phyloP scores from a whole-genome alignment of 2,797 vertebrate species.

The Crenichthys baileyi region DNA sequence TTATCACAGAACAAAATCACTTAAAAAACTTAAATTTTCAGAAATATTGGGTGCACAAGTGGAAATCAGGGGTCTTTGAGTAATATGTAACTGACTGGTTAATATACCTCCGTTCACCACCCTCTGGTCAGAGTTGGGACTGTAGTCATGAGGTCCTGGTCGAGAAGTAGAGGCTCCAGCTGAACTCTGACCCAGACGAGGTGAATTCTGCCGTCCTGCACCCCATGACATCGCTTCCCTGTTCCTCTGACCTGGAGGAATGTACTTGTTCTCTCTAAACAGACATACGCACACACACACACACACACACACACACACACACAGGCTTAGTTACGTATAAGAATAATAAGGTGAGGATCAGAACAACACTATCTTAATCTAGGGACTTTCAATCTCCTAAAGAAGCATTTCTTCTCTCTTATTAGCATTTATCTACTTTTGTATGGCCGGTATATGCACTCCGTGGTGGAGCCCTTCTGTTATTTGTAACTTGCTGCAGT shows the following conservation, averaged over 20 bases:
- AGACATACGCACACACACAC: slow-evolving; percentile 5
- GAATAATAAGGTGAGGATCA: slow-evolving; percentile 12
- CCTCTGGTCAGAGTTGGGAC: slow-evolving; percentile 91
- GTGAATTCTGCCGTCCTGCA: slow-evolving; percentile 92
- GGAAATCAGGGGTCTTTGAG: neutral
- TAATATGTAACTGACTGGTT: neutral
- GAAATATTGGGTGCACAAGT: neutral
- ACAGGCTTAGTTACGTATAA: slow-evolving; percentile 23
- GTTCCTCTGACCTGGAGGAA: slow-evolving; percentile 96
- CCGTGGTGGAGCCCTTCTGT: too few species aligned
- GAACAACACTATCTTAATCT: too few species aligned
- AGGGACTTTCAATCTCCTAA: too few species aligned
- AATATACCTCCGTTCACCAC: slow-evolving; percentile 97
- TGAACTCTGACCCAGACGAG: slow-evolving; percentile 89
- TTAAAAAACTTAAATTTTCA: neutral
- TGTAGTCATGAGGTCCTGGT: slow-evolving; percentile 93
- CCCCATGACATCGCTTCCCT: slow-evolving; percentile 96
- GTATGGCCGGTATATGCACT: too few species aligned
- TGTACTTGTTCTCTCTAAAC: slow-evolving; percentile 96
- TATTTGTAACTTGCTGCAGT: too few species aligned
- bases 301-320: slow-evolving; percentile 16
- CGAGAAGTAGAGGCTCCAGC: slow-evolving; percentile 87
- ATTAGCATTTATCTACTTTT: too few species aligned
- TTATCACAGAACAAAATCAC: neutral
- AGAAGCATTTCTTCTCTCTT: too few species aligned